Percentiles rank a stretch among this genome's conserved stretches.
phyloP scores from a whole-genome alignment of 2,797 vertebrate genomes.

The Anguilla anguilla region DNA sequence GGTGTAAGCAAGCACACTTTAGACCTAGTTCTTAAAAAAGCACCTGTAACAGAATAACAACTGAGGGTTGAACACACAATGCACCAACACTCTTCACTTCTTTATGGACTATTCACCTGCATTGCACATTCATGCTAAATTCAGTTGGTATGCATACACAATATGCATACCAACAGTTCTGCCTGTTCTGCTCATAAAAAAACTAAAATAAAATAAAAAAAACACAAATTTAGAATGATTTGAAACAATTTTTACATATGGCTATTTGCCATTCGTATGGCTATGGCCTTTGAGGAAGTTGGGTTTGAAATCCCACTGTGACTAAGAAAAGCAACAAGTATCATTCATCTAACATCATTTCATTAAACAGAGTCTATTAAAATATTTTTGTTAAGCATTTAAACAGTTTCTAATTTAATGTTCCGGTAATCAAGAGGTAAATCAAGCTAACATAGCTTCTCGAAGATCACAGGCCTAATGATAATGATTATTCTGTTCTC shows the following conservation, averaged over 20 bases:
- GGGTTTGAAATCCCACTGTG: constrained; percentile 7
- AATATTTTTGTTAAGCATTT: constrained; percentile 30
- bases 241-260: background rate
- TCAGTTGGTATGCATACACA: background rate
- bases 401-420: constrained; percentile 33
- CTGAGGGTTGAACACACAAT: background rate
- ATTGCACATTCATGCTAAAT: background rate
- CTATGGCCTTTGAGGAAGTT: background rate
- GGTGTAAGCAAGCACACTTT: background rate
- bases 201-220: background rate
- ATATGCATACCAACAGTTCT: background rate
- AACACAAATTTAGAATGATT: too few relatives aligned
- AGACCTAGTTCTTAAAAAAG: background rate
- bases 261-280: background rate
- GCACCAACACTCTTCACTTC: background rate
- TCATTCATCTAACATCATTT: constrained; percentile 19
- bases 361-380: constrained; percentile 4
- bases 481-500: constrained; percentile 43
- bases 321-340: constrained; percentile 16
- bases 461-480: constrained; percentile 36
- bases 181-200: background rate
- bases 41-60: background rate
- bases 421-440: constrained; percentile 21
- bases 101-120: background rate
- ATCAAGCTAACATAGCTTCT: constrained; percentile 40